Evolutionary conservation across 2,113 vertebrate genomes (phyloP).

Genomic region (Hippocampus guttulatus): DNA sequence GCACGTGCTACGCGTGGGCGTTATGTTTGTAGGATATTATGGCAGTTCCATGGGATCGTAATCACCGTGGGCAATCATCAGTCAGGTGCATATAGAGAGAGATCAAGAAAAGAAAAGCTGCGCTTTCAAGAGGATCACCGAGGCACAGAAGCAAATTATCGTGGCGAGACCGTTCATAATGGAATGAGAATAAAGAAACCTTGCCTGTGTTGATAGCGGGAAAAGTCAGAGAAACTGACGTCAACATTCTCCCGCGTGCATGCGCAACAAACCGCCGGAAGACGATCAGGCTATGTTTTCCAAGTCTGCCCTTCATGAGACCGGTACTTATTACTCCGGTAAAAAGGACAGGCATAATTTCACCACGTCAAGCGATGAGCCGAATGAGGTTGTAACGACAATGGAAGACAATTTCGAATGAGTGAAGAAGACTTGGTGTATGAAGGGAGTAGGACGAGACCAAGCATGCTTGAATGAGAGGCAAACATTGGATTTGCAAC

Average conservation of each 20-base stretch:
- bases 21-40: neutral
- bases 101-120: neutral
- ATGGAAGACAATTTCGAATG: constrained; percentile 49
- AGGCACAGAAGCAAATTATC: constrained; percentile 25
- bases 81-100: neutral
- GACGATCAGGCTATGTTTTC: constrained; percentile 59
- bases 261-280: constrained; percentile 51
- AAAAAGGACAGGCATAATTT: constrained; percentile 64
- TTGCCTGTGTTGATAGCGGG: constrained; percentile 40
- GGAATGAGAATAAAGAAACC: constrained; percentile 26
- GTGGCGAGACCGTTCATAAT: constrained; percentile 20
- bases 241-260: constrained; percentile 60
- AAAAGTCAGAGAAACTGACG: constrained; percentile 58
- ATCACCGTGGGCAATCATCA: neutral
- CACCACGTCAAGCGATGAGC: constrained; percentile 47
- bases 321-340: constrained; percentile 65
- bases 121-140: constrained; percentile 16
- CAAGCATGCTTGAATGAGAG: constrained; percentile 21
- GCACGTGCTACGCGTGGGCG: neutral
- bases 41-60: neutral
- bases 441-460: constrained; percentile 11
- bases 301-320: constrained; percentile 65
- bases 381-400: constrained; percentile 63
- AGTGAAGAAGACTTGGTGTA: constrained; percentile 32
- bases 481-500: constrained; percentile 19